phyloP scores from a whole-genome alignment of 2,113 vertebrate species.

The Bambusicola thoracicus region DNA sequence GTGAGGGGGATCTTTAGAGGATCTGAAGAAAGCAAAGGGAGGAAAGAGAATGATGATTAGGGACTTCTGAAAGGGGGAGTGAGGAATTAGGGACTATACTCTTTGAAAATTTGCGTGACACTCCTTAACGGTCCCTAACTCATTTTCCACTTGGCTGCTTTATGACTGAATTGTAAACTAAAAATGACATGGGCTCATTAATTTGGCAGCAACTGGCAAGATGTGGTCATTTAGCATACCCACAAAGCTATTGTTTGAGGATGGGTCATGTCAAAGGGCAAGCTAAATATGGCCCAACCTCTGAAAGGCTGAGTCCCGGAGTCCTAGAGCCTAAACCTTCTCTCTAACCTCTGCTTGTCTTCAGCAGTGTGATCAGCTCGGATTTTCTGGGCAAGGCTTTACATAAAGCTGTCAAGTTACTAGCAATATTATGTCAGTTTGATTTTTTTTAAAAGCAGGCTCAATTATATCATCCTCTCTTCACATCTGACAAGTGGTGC shows the following conservation, averaged over 20 bases:
- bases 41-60: conserved; percentile 63
- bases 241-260: conserved; percentile 84
- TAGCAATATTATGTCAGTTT: conserved; percentile 77
- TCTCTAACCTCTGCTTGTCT: conserved; percentile 65
- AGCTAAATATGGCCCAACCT: conserved; percentile 77
- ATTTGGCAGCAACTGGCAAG: conserved; percentile 86
- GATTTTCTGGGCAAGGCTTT: conserved; percentile 66
- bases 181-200: conserved; percentile 89
- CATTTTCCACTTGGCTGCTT: conserved; percentile 87
- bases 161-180: conserved; percentile 84
- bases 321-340: conserved; percentile 73
- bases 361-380: conserved; percentile 64
- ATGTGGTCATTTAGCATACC: conserved; percentile 82
- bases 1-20: conserved; percentile 46
- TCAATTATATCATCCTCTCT: conserved; percentile 76
- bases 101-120: conserved; percentile 73
- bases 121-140: conserved; percentile 76
- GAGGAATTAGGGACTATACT: conserved; percentile 71
- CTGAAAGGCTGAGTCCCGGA: conserved; percentile 74
- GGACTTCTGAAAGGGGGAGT: conserved; percentile 66
- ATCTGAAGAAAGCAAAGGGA: conserved; percentile 53
- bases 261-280: conserved; percentile 86
- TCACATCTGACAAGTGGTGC: conserved; percentile 13
- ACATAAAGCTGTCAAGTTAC: conserved; percentile 73
- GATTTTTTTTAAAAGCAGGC: conserved; percentile 64